Evolutionary conservation across 1,140 invertebrate species (phyloP).

Genomic region (Phymastichus coffea): DNA sequence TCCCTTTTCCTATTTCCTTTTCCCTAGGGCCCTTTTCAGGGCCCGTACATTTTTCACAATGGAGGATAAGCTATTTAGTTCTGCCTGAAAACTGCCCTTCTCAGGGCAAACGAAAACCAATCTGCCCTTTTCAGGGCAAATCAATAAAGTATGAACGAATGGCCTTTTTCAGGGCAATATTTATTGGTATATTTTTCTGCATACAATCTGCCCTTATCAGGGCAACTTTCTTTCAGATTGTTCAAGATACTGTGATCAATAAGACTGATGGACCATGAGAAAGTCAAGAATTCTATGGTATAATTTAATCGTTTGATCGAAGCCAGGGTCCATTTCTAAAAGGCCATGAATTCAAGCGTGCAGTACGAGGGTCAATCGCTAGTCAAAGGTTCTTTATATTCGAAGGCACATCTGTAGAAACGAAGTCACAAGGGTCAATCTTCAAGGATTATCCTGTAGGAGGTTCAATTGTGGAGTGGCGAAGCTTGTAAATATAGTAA

Average conservation of each 20-base stretch:
- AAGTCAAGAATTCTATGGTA: too few relatives aligned
- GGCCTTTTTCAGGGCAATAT: slow-evolving; percentile 37
- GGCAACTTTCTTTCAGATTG: slow-evolving; percentile 13
- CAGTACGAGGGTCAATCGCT: too few relatives aligned
- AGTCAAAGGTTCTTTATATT: too few relatives aligned
- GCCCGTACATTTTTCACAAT: slow-evolving; percentile 48
- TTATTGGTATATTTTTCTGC: neutral
- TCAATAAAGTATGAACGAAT: slow-evolving; percentile 22
- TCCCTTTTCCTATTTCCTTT: slow-evolving; percentile 32
- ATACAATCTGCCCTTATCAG: slow-evolving; percentile 27
- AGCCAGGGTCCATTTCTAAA: too few relatives aligned
- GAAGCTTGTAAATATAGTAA: too few relatives aligned
- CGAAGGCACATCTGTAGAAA: too few relatives aligned
- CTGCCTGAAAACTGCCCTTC: slow-evolving; percentile 39
- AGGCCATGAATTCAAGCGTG: too few relatives aligned
- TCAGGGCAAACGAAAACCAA: slow-evolving; percentile 35
- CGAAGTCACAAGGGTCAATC: too few relatives aligned
- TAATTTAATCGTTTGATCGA: too few relatives aligned
- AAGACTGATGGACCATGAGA: too few relatives aligned
- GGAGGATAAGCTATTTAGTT: slow-evolving; percentile 31
- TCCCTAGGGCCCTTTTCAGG: slow-evolving; percentile 53
- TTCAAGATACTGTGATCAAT: neutral
- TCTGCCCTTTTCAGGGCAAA: slow-evolving; percentile 20
- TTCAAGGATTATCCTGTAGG: too few relatives aligned
- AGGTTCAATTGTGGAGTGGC: too few relatives aligned